These are phyloP conservation scores for Eunapius fragilis DNA, from an alignment of 37 sponge, comb jelly and placozoan genomes.

Conservation along the genomic window DNA sequence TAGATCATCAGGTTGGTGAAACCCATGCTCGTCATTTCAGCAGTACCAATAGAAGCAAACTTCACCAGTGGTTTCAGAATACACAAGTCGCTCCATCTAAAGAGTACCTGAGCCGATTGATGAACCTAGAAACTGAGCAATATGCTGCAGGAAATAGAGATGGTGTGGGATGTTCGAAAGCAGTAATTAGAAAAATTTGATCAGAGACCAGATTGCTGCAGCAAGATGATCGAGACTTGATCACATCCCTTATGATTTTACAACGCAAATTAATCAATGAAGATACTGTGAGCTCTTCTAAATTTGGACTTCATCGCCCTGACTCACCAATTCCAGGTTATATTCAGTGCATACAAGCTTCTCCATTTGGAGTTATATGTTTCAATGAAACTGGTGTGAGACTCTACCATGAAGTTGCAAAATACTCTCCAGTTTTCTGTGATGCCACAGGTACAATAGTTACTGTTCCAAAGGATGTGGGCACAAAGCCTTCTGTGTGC, in stretches of 20 bases:
- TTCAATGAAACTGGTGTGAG: too few relatives aligned
- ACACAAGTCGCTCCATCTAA: background rate
- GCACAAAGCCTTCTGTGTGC: too few relatives aligned
- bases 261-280: background rate
- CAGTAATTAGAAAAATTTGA: background rate
- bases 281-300: background rate
- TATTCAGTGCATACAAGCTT: too few relatives aligned
- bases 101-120: background rate
- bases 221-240: background rate
- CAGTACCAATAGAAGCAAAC: background rate
- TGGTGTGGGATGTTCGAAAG: background rate
- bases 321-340: background rate
- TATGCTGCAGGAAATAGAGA: background rate
- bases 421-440: too few relatives aligned
- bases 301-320: background rate
- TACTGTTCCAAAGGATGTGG: too few relatives aligned
- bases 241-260: background rate
- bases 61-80: background rate
- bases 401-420: too few relatives aligned
- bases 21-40: background rate
- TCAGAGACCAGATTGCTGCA: background rate
- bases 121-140: background rate
- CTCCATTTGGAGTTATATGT: too few relatives aligned
- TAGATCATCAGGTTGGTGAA: background rate
- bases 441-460: too few relatives aligned